Evolutionary conservation across 1,140 invertebrate species (phyloP), one percentile per base, ranked within the genome.

Genomic region (Nomia melanderi): DNA sequence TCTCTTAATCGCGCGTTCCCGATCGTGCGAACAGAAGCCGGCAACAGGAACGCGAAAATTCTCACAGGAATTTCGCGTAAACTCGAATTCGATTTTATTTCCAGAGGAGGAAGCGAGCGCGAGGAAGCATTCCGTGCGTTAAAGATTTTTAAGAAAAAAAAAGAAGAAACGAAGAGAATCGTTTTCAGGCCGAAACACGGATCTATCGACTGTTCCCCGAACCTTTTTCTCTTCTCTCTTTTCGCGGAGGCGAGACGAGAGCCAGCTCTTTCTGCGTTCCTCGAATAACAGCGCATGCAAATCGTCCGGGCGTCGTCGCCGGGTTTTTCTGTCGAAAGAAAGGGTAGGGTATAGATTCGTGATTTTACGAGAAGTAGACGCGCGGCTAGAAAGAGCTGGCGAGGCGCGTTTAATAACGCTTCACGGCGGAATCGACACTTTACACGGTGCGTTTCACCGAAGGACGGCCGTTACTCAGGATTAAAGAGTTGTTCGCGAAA

Each of bases 381-480:
- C 53, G 72, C 25, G 72, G 23, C 23, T 75, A 75, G 64, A 59
- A 36, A 59, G 7, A 67, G 23, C 17, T 20, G 11, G 33, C 57
- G 54, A 5, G 63, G 14, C 27, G 47, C 27, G 31, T 67, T 67
- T 47, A 75, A 67, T 67, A 39, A 36, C 47, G 25, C 33, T n/a
- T 57, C 72, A 17, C 36, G n/a, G 25, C 8, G 64, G 25, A 54
- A 74, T 29, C 50, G 62, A 56, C 50, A 53, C 47, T 41, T 71
- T 50, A 33, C 31, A 20, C 27, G 63, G 36, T 54, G 7, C 63
- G 57, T 63, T 69, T 65, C 17, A 36, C 39, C 50, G 78, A 80
- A 76, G 76, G 78, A 83, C 80, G 78, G 56, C 44, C 84, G 76
- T 86, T 78, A 85, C 74, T 86, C 81, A 81, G 73, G 76, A 85